Percentiles rank a stretch among this genome's conserved stretches.
Conservation (phyloP, 2,113 vertebrate genomes). For the Nycticorax nycticorax region DNA sequence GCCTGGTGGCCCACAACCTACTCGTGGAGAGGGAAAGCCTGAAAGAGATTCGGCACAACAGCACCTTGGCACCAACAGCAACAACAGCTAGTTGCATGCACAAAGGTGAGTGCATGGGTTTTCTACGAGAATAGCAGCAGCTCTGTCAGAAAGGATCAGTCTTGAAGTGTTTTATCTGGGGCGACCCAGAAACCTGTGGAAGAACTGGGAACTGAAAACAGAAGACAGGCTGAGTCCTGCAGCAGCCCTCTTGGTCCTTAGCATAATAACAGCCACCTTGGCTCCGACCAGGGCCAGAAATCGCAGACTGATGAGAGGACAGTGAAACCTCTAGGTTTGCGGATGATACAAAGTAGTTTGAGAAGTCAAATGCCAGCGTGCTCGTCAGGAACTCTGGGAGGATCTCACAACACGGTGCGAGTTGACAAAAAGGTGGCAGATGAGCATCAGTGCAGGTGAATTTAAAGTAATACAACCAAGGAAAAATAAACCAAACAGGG, state of each 20-base stretch:
- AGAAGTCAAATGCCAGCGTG: neutral
- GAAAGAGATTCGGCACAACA: neutral
- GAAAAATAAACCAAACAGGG: neutral
- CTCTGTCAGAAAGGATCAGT: neutral
- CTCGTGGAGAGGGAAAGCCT: neutral
- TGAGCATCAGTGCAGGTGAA: neutral
- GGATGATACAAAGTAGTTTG: neutral
- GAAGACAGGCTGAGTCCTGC: neutral
- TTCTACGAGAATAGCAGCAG: neutral
- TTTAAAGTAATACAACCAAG: neutral
- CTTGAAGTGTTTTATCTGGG: neutral
- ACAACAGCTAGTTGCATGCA: neutral
- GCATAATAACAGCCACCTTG: neutral
- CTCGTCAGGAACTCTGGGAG: neutral
- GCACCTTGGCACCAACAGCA: neutral
- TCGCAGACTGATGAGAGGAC: neutral
- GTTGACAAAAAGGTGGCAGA: neutral
- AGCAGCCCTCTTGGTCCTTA: neutral
- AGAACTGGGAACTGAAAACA: neutral
- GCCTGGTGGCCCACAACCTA: neutral
- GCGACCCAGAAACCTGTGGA: neutral
- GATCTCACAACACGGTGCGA: accelerated
- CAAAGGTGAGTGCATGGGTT: neutral
- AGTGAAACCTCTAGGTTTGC: neutral
- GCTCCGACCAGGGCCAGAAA: neutral